Conservation (phyloP, 2,797 vertebrate species). For the Gobionotothen gibberifrons region DNA sequence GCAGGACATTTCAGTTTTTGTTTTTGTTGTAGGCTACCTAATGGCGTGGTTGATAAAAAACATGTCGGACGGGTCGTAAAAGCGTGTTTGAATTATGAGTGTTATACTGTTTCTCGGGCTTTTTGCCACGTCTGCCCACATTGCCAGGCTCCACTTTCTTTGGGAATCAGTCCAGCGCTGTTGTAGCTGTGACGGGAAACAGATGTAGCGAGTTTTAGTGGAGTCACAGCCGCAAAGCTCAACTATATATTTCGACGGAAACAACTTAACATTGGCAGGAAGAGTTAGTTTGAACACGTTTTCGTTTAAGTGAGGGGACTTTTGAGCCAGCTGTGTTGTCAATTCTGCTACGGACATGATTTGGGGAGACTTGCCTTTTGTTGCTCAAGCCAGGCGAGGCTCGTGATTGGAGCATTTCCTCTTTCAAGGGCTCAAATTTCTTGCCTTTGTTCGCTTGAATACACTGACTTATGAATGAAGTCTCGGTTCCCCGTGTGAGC, state of each 20-base stretch:
- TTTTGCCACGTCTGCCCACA: slow-evolving; percentile 66
- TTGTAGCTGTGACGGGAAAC: slow-evolving; percentile 64
- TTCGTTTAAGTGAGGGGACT: slow-evolving; percentile 1
- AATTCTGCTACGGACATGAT: slow-evolving; percentile 57
- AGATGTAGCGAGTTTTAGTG: slow-evolving; percentile 58
- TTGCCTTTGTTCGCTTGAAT: slow-evolving; percentile 85
- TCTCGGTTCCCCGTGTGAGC: slow-evolving; percentile 66
- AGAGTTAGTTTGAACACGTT: not conserved
- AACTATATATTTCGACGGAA: not conserved
- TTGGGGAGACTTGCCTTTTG: slow-evolving; percentile 73
- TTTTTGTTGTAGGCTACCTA: no score
- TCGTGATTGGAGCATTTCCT: slow-evolving; percentile 86
- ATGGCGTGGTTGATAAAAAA: not conserved
- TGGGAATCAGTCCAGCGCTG: slow-evolving; percentile 43
- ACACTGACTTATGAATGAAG: slow-evolving; percentile 88
- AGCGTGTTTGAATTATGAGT: not conserved
- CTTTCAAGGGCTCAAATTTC: slow-evolving; percentile 86
- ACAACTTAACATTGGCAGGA: not conserved
- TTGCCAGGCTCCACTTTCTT: slow-evolving; percentile 43
- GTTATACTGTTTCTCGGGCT: slow-evolving; percentile 27
- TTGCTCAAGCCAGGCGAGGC: slow-evolving; percentile 62
- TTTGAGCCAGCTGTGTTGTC: slow-evolving; percentile 52
- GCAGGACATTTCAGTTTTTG: not conserved
- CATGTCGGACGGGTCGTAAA: not conserved
- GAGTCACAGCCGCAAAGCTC: slow-evolving; percentile 18